These are phyloP conservation scores for Silvanus unidentatus DNA, from an alignment of 2,888 invertebrate genomes.

Conservation along the genomic window DNA sequence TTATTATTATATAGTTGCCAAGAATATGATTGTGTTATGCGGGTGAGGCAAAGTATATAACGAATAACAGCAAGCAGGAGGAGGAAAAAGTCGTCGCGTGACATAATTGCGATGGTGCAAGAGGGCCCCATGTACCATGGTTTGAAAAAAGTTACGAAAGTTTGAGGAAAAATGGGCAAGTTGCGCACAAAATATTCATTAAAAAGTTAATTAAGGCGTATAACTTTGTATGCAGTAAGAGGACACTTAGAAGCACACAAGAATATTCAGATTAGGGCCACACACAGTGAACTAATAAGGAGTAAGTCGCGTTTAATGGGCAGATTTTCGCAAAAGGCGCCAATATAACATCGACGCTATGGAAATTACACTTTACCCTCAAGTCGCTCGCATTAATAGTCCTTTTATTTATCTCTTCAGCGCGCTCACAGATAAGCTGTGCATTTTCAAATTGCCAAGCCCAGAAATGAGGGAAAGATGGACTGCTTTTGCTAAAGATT, in stretches of 20 bases:
- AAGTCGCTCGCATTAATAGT: background rate
- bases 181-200: slow-evolving; percentile 11
- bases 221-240: slow-evolving; percentile 12
- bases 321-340: slow-evolving; percentile 2
- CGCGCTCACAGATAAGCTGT: slow-evolving; percentile 9
- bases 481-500: slow-evolving; percentile 22
- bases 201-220: slow-evolving; percentile 16
- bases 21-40: background rate
- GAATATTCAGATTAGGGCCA: slow-evolving; percentile 7
- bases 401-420: slow-evolving; percentile 1
- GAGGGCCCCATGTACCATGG: background rate
- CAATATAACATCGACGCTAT: background rate
- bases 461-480: slow-evolving; percentile 10
- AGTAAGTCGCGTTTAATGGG: slow-evolving; percentile 3
- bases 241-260: slow-evolving; percentile 5
- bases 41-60: background rate
- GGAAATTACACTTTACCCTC: background rate
- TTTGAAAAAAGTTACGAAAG: background rate
- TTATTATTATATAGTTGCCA: background rate
- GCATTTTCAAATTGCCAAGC: slow-evolving; percentile 13
- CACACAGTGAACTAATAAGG: slow-evolving; percentile 4
- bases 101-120: background rate
- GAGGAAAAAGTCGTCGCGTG: background rate
- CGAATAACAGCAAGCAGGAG: background rate
- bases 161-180: slow-evolving; percentile 6